Conservation (phyloP, 2,797 vertebrate genomes). For the Arrhamphus sclerolepis region DNA sequence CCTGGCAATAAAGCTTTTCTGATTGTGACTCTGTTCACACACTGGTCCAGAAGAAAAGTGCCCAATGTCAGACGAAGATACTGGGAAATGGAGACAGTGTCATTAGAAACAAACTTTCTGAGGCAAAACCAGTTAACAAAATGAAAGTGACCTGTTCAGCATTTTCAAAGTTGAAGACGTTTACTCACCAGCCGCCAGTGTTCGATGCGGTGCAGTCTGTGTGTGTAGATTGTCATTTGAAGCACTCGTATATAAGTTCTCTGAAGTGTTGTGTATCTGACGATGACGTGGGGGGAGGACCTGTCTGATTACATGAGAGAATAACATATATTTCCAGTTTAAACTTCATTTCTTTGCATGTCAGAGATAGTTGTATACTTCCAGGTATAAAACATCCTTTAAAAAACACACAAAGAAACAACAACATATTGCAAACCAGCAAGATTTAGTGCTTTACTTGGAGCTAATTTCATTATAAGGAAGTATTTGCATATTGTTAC, state of each 20-base stretch:
- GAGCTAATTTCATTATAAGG: too few species aligned
- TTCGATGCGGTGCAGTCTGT: neutral
- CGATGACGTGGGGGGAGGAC: constrained; percentile 56
- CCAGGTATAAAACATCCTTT: too few species aligned
- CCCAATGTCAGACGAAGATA: too few species aligned
- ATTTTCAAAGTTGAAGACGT: constrained; percentile 3
- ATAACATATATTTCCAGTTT: neutral
- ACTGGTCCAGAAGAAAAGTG: neutral
- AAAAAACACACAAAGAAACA: too few species aligned
- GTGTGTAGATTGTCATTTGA: neutral
- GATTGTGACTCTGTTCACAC: too few species aligned
- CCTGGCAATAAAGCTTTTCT: too few species aligned
- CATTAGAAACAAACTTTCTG: neutral
- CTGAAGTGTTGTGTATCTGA: constrained; percentile 42
- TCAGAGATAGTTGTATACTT: neutral
- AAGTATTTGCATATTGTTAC: too few species aligned
- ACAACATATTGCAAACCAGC: too few species aligned
- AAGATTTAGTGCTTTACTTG: too few species aligned
- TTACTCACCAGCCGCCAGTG: constrained; percentile 51
- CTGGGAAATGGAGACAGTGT: neutral
- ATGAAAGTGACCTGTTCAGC: neutral
- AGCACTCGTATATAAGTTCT: constrained; percentile 63
- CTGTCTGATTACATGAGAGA: constrained; percentile 28
- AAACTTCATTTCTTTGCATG: neutral
- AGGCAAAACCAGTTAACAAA: neutral